phyloP scores from a whole-genome alignment of 1,140 invertebrate genomes.

The Drosophila novamexicana region DNA sequence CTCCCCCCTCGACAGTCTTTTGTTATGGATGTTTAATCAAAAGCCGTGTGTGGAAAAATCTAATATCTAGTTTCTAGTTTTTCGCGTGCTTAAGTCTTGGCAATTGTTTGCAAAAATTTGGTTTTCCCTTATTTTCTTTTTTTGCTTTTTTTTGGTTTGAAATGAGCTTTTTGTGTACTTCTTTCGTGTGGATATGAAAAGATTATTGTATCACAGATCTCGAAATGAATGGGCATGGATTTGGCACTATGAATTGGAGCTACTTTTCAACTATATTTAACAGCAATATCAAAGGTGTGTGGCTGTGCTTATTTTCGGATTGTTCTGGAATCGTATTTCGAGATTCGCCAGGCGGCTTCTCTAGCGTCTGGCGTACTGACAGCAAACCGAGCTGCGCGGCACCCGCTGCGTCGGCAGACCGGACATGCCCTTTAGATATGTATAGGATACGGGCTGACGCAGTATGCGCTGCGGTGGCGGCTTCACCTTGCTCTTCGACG shows the following conservation, averaged over 20 bases:
- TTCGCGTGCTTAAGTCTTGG: slow-evolving; percentile 30
- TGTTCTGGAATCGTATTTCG: background rate
- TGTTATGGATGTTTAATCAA: slow-evolving; percentile 40
- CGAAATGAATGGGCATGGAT: slow-evolving; percentile 58
- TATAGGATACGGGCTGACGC: slow-evolving; percentile 90
- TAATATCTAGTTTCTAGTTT: slow-evolving; percentile 1
- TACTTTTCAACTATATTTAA: background rate
- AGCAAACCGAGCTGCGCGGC: slow-evolving; percentile 85
- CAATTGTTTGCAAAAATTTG: slow-evolving; percentile 14
- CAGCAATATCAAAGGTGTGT: background rate
- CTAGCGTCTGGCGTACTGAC: slow-evolving; percentile 81
- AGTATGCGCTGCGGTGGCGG: slow-evolving; percentile 89
- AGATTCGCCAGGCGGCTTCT: background rate
- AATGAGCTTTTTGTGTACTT: background rate
- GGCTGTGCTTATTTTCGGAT: background rate
- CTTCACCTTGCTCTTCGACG: slow-evolving; percentile 81
- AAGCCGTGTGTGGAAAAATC: slow-evolving; percentile 36
- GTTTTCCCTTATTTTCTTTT: background rate
- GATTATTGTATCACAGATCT: slow-evolving; percentile 76
- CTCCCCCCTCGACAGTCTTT: slow-evolving; percentile 59
- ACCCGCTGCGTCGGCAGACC: slow-evolving; percentile 92
- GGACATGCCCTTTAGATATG: slow-evolving; percentile 91
- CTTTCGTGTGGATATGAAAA: slow-evolving; percentile 18
- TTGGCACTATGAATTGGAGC: slow-evolving; percentile 1
- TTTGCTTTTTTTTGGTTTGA: background rate